phyloP scores from a whole-genome alignment of 2,113 vertebrate genomes.

The Scopus umbretta region DNA sequence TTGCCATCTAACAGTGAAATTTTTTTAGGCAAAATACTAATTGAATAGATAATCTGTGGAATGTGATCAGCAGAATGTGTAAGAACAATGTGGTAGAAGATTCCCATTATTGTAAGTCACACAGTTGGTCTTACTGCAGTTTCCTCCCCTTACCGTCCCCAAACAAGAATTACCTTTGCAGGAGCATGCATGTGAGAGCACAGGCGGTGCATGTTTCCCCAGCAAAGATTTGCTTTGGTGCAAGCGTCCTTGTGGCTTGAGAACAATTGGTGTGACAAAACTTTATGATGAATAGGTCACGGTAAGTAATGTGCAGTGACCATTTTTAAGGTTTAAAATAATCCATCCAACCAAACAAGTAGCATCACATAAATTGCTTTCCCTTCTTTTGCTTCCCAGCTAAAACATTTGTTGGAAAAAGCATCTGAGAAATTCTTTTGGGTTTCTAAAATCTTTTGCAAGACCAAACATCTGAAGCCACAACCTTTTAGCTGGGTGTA shows the following conservation, averaged over 20 bases:
- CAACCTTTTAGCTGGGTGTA: conserved; percentile 11
- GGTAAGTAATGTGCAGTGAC: background rate
- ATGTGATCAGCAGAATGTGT: background rate
- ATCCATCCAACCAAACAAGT: background rate
- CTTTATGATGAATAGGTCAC: background rate
- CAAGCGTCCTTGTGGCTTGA: background rate
- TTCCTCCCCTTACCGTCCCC: background rate
- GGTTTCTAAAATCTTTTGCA: conserved; percentile 4
- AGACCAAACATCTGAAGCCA: background rate
- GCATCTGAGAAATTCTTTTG: background rate
- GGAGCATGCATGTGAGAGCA: background rate
- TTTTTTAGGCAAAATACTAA: background rate
- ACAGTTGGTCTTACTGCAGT: background rate
- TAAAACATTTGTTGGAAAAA: background rate
- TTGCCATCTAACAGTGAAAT: background rate
- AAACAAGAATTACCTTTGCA: background rate
- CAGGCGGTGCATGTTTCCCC: background rate
- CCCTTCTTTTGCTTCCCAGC: background rate
- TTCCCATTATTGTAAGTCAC: background rate
- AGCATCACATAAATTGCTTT: background rate
- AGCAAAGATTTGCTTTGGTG: background rate
- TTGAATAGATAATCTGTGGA: background rate
- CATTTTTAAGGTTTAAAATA: background rate
- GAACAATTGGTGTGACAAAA: background rate
- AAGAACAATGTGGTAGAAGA: background rate